These are phyloP conservation scores for Melitaea cinxia DNA, from an alignment of 1,140 invertebrate species.

Conservation along the genomic window DNA sequence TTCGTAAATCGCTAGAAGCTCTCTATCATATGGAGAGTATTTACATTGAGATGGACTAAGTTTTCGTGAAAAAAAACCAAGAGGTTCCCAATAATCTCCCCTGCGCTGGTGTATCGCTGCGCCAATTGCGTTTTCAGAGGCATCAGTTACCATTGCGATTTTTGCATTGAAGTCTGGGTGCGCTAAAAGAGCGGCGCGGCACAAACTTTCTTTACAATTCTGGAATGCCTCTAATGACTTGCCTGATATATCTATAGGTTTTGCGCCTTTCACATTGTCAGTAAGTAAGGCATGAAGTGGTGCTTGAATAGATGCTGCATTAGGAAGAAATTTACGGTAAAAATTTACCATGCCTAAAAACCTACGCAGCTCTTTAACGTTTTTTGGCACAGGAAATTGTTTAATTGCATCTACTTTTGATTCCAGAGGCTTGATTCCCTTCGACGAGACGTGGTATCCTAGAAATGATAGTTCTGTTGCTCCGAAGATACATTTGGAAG, in stretches of 20 bases:
- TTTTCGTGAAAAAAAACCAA: background rate
- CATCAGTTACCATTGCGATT: background rate
- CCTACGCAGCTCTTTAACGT: background rate
- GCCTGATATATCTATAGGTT: background rate
- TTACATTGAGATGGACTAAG: background rate
- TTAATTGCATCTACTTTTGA: background rate
- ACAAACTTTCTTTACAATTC: background rate
- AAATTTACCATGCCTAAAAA: conserved; percentile 3
- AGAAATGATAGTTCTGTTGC: background rate
- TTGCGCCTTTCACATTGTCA: background rate
- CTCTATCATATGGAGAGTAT: background rate
- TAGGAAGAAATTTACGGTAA: background rate
- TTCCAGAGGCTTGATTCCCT: background rate
- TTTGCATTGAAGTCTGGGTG: conserved; percentile 3
- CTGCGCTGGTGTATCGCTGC: background rate
- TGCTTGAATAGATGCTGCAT: background rate
- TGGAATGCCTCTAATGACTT: background rate
- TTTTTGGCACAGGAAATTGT: conserved; percentile 3
- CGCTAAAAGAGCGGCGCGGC: background rate
- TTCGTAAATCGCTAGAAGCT: background rate
- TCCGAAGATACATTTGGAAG: background rate
- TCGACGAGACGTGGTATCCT: background rate
- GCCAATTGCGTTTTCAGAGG: background rate
- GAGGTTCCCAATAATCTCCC: background rate
- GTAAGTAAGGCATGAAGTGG: background rate